Percentiles rank a stretch among this genome's conserved stretches.
phyloP scores from a whole-genome alignment of 1,140 invertebrate species.

The Lucilia sericata region DNA sequence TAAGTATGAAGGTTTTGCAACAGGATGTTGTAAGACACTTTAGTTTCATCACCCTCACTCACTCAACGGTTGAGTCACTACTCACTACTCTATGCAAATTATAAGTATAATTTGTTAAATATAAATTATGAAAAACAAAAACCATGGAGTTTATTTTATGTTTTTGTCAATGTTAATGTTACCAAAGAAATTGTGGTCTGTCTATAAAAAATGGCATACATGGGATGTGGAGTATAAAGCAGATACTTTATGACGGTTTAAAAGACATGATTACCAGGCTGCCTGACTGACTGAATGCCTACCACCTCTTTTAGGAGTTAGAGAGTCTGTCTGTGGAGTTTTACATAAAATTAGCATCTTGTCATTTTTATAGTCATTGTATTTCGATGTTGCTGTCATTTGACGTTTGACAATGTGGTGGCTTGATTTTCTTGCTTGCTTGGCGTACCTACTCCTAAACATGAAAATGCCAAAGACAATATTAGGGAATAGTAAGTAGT shows the following conservation, averaged over 20 bases:
- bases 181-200: not conserved
- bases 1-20: not conserved
- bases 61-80: not conserved
- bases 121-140: conserved; percentile 13
- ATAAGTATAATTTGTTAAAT: not conserved
- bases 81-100: not conserved
- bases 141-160: not conserved
- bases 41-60: not conserved
- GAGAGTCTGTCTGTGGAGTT: not conserved
- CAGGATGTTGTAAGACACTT: not conserved
- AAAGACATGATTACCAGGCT: not conserved
- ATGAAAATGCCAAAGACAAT: not conserved
- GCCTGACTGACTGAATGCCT: not conserved
- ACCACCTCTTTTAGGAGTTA: not conserved
- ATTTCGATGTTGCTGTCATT: conserved; percentile 14
- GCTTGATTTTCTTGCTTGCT: not conserved
- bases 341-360: conserved; percentile 20
- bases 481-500: not conserved
- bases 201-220: not conserved
- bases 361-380: conserved; percentile 24
- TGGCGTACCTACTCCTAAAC: not conserved
- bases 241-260: not conserved
- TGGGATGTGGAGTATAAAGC: not conserved
- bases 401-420: not conserved
- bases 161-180: not conserved